Evolutionary conservation across 2,113 vertebrate species (phyloP), one percentile per base, ranked within the genome.

Genomic region (Scytalopus superciliaris): DNA sequence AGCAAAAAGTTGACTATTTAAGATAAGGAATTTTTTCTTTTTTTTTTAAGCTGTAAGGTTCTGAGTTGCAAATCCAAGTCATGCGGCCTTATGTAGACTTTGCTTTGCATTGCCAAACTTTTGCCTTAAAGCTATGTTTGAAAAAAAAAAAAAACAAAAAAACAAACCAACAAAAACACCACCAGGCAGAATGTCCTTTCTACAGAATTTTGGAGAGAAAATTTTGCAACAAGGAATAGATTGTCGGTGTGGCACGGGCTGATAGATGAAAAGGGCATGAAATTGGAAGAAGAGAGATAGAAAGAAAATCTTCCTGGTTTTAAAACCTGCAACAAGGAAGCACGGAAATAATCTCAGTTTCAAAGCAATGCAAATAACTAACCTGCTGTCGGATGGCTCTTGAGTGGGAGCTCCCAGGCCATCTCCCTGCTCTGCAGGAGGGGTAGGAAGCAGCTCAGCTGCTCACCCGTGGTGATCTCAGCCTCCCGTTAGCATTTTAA

Each of bases 81-180:
- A 98, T 96, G 98, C 98, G 98, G 99, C 99, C 99, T 99, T 99
- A 99, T 83, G 98, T 99, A 99, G 98, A 98, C 98, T 98, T 97
- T 92, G 98, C 98, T 98, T 98, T 97, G 97, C 98, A 98, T 98
- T 98, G 98, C 98, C 98, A 98, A 98, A 97, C 92, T 98, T 99
- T 97, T 98, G 99, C 99, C 99, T 99, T 99, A 99, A 96, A 99
- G 76, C 98, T 98, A 96, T 94, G 96, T 98, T 97, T 90, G 87
- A 95, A 95, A 86, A 66, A 57, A 86, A 66, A 57, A 84, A 90
- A 66, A 42, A 30, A 49, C 22, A 39, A 35, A 13, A 35, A 28
- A 16, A 31, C 3, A 16, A 45, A 45, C n/a, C n/a, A 68, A 63
- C 35, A 50, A 83, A 49, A 87, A 12, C 62, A 94, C 88, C 96